These are phyloP conservation scores for Melanostigma gelatinosum DNA, from an alignment of 2,113 vertebrate genomes.

Conservation along the genomic window DNA sequence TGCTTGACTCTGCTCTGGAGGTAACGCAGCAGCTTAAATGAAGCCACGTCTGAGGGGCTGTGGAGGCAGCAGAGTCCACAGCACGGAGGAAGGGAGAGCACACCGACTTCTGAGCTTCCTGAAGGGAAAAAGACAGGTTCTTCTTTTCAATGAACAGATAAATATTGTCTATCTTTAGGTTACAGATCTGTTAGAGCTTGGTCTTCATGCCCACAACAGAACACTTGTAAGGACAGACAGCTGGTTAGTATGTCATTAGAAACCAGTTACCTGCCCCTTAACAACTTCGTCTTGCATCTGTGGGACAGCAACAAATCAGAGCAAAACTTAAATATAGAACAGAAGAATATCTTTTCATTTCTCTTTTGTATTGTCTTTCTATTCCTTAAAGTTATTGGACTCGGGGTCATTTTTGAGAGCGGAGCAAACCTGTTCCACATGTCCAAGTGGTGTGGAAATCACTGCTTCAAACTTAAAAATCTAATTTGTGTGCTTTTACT, in stretches of 20 bases:
- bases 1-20: conserved; percentile 82
- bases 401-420: background rate
- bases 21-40: conserved; percentile 79
- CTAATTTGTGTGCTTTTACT: background rate
- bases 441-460: background rate
- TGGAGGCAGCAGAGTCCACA: conserved; percentile 18
- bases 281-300: conserved; percentile 81
- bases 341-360: background rate
- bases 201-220: background rate
- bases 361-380: too few relatives aligned
- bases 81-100: conserved; percentile 42
- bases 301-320: conserved; percentile 45
- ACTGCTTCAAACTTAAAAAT: background rate
- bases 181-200: background rate
- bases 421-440: background rate
- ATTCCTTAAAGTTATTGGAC: background rate
- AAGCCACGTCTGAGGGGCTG: conserved; percentile 66
- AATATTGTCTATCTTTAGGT: background rate
- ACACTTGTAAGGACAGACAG: conserved; percentile 6
- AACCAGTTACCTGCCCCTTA: conserved; percentile 78
- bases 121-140: background rate
- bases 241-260: conserved; percentile 50
- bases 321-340: conserved; percentile 5
- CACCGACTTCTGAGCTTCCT: conserved; percentile 58
- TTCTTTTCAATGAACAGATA: background rate